Base-by-base conservation (phyloP, 2,113 vertebrate genomes). In the Equus quagga region DNA sequence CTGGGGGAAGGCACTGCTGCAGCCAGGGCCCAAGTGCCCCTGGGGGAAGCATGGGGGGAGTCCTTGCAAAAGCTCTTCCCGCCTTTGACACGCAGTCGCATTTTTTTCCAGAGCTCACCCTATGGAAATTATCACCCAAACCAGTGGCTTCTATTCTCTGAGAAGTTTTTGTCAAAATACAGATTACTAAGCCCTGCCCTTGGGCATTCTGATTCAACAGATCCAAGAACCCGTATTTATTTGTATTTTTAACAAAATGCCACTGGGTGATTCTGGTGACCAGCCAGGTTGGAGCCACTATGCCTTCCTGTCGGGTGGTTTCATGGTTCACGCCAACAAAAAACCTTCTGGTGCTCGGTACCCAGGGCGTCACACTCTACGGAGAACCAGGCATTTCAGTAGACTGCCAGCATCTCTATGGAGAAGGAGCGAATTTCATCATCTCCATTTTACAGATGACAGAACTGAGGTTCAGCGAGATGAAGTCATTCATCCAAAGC, bases 21-120 rank as follows among this genome's bases (percentile, higher is more conserved):
- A 19, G 15, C 18, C 9, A 0, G 6, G 49, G 21, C 46, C 12
- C 10, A 26, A 17, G 24, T 19, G 65, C n/a, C 19, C 36, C 6
- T 13, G 26, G 10, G 31, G 69, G 21, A 31, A 33, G 28, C 3
- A 33, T 36, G 51, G 24, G 65, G 31, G 14, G 41, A 60, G 18
- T 5, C 49, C 26, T 82, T 6, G 72, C 85, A 36, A 58, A 76
- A 51, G 26, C n/a, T 28, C 36, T 85, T 76, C 54, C 46, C 31
- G 21, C 5, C 51, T 46, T 12, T 14, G 41, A 24, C 21, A 1
- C 0, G 0, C 23, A 15, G 84, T 15, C 81, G 33, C 17, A 0
- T 26, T 58, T 69, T 44, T 58, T 41, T 49, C 51, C 58, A 44
- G 11, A 44, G n/a, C 49, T 88, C 36, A 13, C 64, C 19, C 82